Evolutionary conservation across 2,888 invertebrate species (phyloP), one percentile per base, ranked within the genome.

Genomic region (Anarsia innoxiella): DNA sequence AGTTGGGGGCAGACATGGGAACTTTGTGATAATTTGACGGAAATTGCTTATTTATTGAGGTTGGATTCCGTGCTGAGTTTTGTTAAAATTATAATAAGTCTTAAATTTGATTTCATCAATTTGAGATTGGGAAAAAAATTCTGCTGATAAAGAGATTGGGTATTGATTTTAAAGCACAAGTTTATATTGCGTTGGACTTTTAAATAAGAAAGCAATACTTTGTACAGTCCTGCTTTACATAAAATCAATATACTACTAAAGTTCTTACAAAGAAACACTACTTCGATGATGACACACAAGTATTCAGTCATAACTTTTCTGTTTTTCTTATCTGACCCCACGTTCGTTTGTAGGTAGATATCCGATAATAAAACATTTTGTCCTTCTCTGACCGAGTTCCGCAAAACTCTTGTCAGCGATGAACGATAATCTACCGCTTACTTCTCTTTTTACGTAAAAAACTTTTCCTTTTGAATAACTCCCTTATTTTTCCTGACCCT

Each of bases 381-480:
- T 70, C 56, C 62, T 51, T 58, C 51, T 64, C 51, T 53, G 59
- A 61, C 64, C 60, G 57, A 65, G 61, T 66, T 64, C 67, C 68
- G 66, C 76, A 76, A 78, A 79, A 72, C 71, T 78, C 73, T 73
- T 73, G 76, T 74, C 73, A 63, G 68, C 65, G 62, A 70, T 68
- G 64, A 68, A 69, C 68, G 69, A 72, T 79, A 78, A 79, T 79
- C 76, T 68, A 61, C 59, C 69, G 69, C 72, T 76, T 75, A 77
- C 67, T 64, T 69, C 60, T 66, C 69, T 68, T 73, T 74, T 72
- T 66, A 60, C 65, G 63, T 69, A 71, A 73, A 70, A 77, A 75
- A 70, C 59, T 75, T 80, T 78, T 74, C 64, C 71, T 62, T 75
- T 71, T 71, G 71, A 76, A 77, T 74, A 74, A 72, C 71, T 68